Evolutionary conservation across 2,113 vertebrate species (phyloP).

Genomic region (Physeter macrocephalus): DNA sequence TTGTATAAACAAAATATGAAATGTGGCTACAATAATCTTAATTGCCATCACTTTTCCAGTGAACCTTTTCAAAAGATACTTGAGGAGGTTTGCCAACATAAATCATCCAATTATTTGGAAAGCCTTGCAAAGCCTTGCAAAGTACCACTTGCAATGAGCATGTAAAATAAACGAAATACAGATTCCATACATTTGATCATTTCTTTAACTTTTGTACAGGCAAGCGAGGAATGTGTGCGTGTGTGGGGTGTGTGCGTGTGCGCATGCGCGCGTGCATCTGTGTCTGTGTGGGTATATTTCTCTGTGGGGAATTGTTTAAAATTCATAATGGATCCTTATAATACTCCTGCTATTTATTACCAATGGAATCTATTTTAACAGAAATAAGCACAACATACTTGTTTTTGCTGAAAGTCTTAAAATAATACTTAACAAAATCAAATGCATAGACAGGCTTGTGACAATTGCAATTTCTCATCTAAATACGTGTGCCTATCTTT

Average conservation of each 20-base stretch:
- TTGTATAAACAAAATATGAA: slow-evolving; percentile 24
- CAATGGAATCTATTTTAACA: neutral
- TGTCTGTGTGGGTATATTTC: neutral
- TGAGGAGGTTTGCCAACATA: slow-evolving; percentile 5
- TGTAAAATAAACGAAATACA: neutral
- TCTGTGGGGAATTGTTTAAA: neutral
- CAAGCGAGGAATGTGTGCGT: neutral
- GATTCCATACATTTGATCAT: neutral
- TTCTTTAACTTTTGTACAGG: neutral
- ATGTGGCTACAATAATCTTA: neutral
- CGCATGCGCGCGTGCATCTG: too few species aligned
- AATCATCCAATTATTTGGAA: slow-evolving; percentile 12
- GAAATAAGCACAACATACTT: neutral
- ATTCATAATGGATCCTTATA: neutral
- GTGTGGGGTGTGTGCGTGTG: neutral
- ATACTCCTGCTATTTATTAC: neutral
- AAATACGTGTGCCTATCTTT: neutral
- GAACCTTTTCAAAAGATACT: neutral
- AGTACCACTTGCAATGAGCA: neutral
- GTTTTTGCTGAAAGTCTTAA: neutral
- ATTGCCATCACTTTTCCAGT: neutral
- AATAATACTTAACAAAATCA: neutral
- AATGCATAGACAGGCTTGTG: neutral
- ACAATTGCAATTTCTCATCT: neutral
- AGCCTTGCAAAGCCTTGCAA: neutral